Conservation (phyloP, 2,113 vertebrate genomes). For the Colistium nudipinnis region DNA sequence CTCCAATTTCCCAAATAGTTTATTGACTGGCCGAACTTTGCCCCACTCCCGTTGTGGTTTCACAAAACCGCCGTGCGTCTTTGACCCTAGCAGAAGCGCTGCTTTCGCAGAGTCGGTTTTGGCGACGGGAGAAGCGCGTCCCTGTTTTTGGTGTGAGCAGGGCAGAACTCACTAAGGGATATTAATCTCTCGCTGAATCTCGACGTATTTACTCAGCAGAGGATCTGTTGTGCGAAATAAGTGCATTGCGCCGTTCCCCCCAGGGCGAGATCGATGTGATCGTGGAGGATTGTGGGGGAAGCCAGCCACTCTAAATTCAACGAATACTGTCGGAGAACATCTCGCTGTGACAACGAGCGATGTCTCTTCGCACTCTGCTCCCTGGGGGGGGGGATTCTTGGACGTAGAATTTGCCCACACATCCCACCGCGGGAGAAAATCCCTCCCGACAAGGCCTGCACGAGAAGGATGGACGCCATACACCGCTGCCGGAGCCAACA, state of each 20-base stretch:
- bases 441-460: background rate
- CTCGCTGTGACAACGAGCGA: too few species aligned
- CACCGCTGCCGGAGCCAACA: slow-evolving; percentile 14
- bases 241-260: background rate
- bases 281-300: slow-evolving; percentile 9
- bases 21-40: slow-evolving; percentile 35
- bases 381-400: too few species aligned
- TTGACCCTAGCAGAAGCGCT: background rate
- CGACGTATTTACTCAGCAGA: slow-evolving; percentile 1
- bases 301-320: slow-evolving; percentile 18
- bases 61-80: background rate
- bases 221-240: background rate
- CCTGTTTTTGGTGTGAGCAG: too few species aligned
- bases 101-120: background rate
- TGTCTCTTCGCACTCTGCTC: too few species aligned
- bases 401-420: background rate
- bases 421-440: background rate
- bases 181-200: background rate
- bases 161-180: background rate
- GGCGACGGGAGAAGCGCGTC: too few species aligned
- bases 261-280: slow-evolving; percentile 31
- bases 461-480: background rate
- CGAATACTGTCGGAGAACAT: slow-evolving; percentile 22
- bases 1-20: slow-evolving; percentile 29
- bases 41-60: slow-evolving; percentile 21